Evolutionary conservation across 2,888 invertebrate genomes (phyloP).

Genomic region (Scaptomyza reducta): DNA sequence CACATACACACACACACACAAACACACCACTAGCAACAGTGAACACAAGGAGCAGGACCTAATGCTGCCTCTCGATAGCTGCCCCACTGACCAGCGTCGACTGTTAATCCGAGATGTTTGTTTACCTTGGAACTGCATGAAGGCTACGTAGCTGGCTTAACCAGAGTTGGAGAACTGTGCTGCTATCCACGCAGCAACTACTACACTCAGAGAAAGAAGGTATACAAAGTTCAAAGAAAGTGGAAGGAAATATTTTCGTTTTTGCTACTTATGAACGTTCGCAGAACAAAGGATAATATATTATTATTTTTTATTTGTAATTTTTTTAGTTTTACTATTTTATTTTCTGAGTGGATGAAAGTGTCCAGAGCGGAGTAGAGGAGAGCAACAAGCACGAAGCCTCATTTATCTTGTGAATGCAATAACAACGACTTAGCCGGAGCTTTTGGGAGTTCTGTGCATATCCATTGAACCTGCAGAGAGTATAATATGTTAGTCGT

Average conservation of each 20-base stretch:
- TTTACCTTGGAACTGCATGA: conserved; percentile 67
- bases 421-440: conserved; percentile 80
- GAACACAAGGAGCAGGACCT: conserved; percentile 15
- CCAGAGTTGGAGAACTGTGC: background rate
- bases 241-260: no score
- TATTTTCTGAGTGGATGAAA: no score
- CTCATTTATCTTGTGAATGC: conserved; percentile 79
- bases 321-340: no score
- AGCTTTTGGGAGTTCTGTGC: conserved; percentile 67
- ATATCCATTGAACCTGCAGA: conserved; percentile 72
- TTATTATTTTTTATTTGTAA: no score
- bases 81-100: conserved; percentile 68
- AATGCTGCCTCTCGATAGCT: conserved; percentile 35
- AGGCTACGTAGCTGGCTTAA: conserved; percentile 27
- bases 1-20: conserved; percentile 2
- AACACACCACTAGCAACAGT: background rate
- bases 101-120: conserved; percentile 81
- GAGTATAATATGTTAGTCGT: conserved; percentile 68
- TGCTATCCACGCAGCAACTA: conserved; percentile 10
- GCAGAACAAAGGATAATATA: no score
- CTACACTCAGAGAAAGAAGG: background rate
- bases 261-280: no score
- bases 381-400: conserved; percentile 47
- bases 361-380: background rate
- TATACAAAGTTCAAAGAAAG: no score